Evolutionary conservation across 2,888 invertebrate species (phyloP), one percentile per base, ranked within the genome.

Genomic region (Digitonthophagus gazella): DNA sequence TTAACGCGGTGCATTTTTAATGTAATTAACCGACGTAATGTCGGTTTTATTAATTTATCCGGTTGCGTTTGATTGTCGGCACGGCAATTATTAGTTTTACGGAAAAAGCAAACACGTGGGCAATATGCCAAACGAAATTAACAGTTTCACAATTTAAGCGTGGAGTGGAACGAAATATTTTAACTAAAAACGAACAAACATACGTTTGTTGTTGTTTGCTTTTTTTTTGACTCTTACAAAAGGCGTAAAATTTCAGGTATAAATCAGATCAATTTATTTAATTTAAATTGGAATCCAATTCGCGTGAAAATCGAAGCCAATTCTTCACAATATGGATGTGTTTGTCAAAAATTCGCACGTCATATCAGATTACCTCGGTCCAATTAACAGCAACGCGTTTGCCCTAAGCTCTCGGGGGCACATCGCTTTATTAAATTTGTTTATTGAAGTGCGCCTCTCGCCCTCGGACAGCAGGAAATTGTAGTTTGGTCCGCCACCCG

Each of bases 391-490:
- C 6, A 8, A 11, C 28, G 8, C 8, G 28, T 44, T 5, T 44
- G 6, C 28, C 11, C 28, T 11, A 5, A 11, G 6, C 28, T 44
- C 28, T 44, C 28, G 2, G 28, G 28, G 28, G 28, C 28, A 44
- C 6, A 44, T 44, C 28, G 28, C 68, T 68, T 68, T 68, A 68
- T 68, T 68, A 68, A 68, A 74, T 74, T 72, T 75, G 75, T 75
- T 73, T 74, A 75, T 72, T 73, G 71, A 71, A 73, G 75, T 73
- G 72, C 67, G 28, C 11, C 28, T 44, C 28, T 44, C 28, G 28
- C 28, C 28, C 28, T 44, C 11, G 28, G 28, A 44, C 28, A 44
- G 28, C 28, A 44, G 28, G 28, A 44, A 44, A 44, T 44, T 44
- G 28, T 44, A 44, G 28, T 44, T 44, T 6, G 11, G 11, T 44